A percentile compares a stretch with the other conserved stretches of the same genome.
Evolutionary conservation across 2,888 invertebrate genomes (phyloP).

Genomic region (Carabus problematicus): DNA sequence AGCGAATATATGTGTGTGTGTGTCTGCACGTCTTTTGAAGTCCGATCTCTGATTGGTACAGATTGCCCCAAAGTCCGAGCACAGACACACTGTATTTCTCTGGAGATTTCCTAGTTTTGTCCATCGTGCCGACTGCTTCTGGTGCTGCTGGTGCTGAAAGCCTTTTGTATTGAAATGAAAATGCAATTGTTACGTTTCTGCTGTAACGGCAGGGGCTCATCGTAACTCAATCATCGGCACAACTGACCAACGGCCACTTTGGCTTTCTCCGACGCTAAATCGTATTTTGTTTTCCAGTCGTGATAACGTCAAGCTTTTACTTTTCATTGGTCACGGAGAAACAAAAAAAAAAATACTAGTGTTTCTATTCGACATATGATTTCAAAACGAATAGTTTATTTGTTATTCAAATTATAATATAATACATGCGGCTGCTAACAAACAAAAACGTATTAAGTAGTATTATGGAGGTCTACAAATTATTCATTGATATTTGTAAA

Average conservation of each 20-base stretch:
- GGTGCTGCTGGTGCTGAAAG: slow-evolving; percentile 31
- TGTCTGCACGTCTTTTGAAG: not conserved
- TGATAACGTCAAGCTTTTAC: slow-evolving; percentile 21
- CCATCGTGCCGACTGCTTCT: slow-evolving; percentile 23
- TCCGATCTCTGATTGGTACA: slow-evolving; percentile 31
- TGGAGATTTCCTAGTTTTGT: not conserved
- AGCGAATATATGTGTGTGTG: not conserved
- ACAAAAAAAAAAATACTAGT: too few relatives aligned
- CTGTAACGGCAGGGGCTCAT: slow-evolving; percentile 4
- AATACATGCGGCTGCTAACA: too few relatives aligned
- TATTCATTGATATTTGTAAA: too few relatives aligned
- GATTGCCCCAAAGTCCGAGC: slow-evolving; percentile 20
- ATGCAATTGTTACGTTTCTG: slow-evolving; percentile 30
- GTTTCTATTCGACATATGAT: too few relatives aligned
- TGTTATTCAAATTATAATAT: too few relatives aligned
- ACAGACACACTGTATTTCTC: not conserved
- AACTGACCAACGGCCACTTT: slow-evolving; percentile 8
- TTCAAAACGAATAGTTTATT: too few relatives aligned
- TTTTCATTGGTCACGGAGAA: not conserved
- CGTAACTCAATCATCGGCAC: slow-evolving; percentile 32
- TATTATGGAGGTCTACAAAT: too few relatives aligned
- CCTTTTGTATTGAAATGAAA: slow-evolving; percentile 41
- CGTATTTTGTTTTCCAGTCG: slow-evolving; percentile 34
- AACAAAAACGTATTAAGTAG: too few relatives aligned
- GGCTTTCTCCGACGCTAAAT: slow-evolving; percentile 10